Evolutionary conservation across 2,888 invertebrate species (phyloP), one percentile per base, ranked within the genome.

Genomic region (Heliconius sara): DNA sequence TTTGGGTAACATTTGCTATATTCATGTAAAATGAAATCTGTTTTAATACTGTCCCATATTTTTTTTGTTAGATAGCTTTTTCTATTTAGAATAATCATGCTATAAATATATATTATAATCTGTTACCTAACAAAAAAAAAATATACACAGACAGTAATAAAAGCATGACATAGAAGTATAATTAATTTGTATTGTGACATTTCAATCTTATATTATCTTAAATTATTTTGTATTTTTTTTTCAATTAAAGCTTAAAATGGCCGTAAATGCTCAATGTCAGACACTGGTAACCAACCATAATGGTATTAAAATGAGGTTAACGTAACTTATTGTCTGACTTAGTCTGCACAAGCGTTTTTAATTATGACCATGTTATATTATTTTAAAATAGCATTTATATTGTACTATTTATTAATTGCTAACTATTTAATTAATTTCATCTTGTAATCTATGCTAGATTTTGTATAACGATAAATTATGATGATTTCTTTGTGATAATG

Each of bases 171-270:
- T 68, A 34, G 39, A 67, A 57, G n/a, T 72, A 73, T 39, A 89
- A 88, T 87, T 86, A 83, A 77, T 81, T 79, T 80, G 82, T 84
- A 47, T 47, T 78, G 60, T 72, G 78, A 68, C 78, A 71, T 77
- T 81, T 81, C 76, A 57, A 74, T 79, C 80, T 79, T 77, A 81
- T 43, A 78, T 82, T 82, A 79, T 80, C 82, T 84, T 83, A 83
- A 83, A 83, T 80, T 83, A 84, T 83, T 85, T 85, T 85, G 84
- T 85, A 84, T 80, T 52, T 78, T 22, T 30, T 84, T 79, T 72
- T 84, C 83, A 85, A 88, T 93, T 93, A 93, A 93, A 93, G 90
- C 92, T 93, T 91, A 88, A 86, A 87, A 93, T 92, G 92, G 92
- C 92, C 88, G 87, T 91, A 87, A 88, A 84, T 84, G 81, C 83